A percentile compares a stretch with the other conserved stretches of the same genome.
These are phyloP conservation scores for Erebia ligea DNA, from an alignment of 2,888 invertebrate genomes.

Conservation along the genomic window DNA sequence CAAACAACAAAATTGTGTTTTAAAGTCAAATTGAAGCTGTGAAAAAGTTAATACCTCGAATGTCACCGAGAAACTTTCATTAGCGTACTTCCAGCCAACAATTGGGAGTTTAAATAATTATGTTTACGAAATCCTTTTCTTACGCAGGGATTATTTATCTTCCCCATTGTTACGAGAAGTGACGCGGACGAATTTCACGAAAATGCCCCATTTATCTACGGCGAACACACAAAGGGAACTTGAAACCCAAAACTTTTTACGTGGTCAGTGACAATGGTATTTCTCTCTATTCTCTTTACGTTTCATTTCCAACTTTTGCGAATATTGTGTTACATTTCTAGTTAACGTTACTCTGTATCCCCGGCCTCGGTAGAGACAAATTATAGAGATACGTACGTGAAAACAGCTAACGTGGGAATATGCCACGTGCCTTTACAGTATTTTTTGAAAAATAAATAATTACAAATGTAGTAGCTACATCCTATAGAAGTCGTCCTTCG, in stretches of 20 bases:
- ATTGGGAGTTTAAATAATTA: conserved; percentile 82
- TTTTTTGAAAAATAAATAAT: conserved; percentile 14
- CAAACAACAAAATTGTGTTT: conserved; percentile 60
- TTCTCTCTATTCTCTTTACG: conserved; percentile 75
- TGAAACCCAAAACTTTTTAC: conserved; percentile 81
- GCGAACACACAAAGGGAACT: conserved; percentile 76
- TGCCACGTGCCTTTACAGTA: background rate
- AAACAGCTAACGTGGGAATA: conserved; percentile 10
- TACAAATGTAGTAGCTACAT: background rate
- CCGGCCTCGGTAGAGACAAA: conserved; percentile 15
- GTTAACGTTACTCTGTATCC: conserved; percentile 40
- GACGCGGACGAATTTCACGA: conserved; percentile 81
- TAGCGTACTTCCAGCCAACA: conserved; percentile 73
- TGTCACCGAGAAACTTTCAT: conserved; percentile 71
- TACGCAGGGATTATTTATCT: conserved; percentile 81
- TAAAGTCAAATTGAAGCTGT: conserved; percentile 64
- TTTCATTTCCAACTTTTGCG: conserved; percentile 70
- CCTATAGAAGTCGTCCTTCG: no score
- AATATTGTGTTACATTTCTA: conserved; percentile 63
- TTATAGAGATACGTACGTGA: conserved; percentile 21
- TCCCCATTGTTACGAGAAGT: conserved; percentile 78
- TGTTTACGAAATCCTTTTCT: conserved; percentile 82
- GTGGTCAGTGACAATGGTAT: conserved; percentile 80
- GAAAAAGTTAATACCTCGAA: conserved; percentile 68
- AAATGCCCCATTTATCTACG: conserved; percentile 80